Evolutionary conservation across 2,113 vertebrate species (phyloP).

Genomic region (Grammomys dolichurus): DNA sequence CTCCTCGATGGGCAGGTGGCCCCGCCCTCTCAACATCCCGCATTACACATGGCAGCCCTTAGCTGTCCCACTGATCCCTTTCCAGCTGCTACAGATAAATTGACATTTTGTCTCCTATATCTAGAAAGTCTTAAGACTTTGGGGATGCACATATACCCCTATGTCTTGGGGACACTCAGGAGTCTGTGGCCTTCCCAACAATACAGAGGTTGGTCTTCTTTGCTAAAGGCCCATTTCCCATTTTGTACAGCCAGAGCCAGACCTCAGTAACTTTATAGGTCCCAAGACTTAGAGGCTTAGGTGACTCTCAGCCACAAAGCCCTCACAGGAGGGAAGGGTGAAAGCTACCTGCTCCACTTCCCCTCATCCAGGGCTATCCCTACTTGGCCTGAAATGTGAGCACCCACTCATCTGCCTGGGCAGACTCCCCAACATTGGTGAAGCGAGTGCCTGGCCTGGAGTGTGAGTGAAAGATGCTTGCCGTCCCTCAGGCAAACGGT

Average conservation of each 20-base stretch:
- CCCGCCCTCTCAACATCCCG: accelerated
- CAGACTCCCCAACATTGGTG: neutral
- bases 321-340: neutral
- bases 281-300: neutral
- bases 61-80: neutral
- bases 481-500: too few relatives aligned
- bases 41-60: neutral
- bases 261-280: neutral
- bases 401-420: neutral
- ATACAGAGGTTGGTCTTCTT: neutral
- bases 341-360: neutral
- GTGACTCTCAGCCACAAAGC: neutral
- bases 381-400: neutral
- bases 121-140: neutral
- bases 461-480: too few relatives aligned
- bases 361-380: accelerated
- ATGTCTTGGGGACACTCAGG: neutral
- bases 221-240: neutral
- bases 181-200: neutral
- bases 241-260: neutral
- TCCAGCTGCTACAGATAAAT: neutral
- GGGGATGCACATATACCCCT: neutral
- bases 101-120: neutral
- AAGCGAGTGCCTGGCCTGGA: neutral
- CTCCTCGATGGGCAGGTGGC: neutral